phyloP scores from a whole-genome alignment of 1,140 invertebrate species.

The Brachionus koreanus region DNA sequence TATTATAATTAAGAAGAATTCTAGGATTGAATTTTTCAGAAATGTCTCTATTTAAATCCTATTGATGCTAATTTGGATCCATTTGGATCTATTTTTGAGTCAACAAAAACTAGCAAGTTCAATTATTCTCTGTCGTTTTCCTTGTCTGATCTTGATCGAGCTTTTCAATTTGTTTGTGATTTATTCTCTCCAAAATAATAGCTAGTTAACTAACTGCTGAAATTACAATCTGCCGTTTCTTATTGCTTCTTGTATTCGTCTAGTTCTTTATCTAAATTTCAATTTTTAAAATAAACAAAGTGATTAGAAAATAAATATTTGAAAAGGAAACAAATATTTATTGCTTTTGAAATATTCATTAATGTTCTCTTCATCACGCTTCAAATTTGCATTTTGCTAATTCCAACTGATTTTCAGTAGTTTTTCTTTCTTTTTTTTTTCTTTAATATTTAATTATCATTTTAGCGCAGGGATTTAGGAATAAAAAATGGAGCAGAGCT shows the following conservation, averaged over 20 bases:
- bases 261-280: constrained; percentile 35
- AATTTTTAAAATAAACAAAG: constrained; percentile 33
- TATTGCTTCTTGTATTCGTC: background rate
- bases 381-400: constrained; percentile 39
- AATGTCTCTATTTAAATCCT: background rate
- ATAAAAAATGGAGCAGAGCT: background rate
- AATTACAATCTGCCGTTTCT: background rate
- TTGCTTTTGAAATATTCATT: constrained; percentile 41
- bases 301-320: constrained; percentile 37
- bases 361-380: constrained; percentile 38
- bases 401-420: constrained; percentile 18
- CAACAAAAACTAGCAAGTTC: background rate
- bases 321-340: constrained; percentile 33
- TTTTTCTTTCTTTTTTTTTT: background rate
- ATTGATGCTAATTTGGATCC: background rate
- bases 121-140: background rate
- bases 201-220: background rate
- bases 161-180: constrained; percentile 30
- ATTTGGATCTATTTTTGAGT: background rate
- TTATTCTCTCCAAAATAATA: constrained; percentile 1
- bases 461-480: constrained; percentile 4
- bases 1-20: background rate
- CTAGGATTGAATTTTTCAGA: background rate
- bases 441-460: constrained; percentile 24
- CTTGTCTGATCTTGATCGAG: background rate